phyloP scores from a whole-genome alignment of 2,888 invertebrate species.

The Netelia fuscicornis region DNA sequence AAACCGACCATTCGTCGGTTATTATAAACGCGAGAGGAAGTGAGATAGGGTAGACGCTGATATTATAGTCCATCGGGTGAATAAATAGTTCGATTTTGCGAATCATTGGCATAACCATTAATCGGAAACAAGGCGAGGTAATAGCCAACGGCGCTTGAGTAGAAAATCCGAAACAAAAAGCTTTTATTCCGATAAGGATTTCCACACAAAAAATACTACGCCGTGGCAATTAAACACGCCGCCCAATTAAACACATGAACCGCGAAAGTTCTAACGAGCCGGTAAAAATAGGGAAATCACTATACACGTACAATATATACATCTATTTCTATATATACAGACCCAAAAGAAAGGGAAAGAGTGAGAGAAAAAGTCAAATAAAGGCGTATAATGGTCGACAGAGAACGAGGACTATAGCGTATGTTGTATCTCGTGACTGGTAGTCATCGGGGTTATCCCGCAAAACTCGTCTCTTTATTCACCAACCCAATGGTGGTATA shows the following conservation, averaged over 20 bases:
- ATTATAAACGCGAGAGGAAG: slow-evolving; percentile 16
- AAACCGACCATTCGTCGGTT: slow-evolving; percentile 41
- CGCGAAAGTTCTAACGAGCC: slow-evolving; percentile 45
- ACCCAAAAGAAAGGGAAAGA: background rate
- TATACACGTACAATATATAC: background rate
- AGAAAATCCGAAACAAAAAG: slow-evolving; percentile 29
- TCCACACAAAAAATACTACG: slow-evolving; percentile 1
- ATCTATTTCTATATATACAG: background rate
- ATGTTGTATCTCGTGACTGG: slow-evolving; percentile 58
- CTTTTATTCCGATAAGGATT: slow-evolving; percentile 28
- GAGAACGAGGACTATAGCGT: slow-evolving; percentile 30
- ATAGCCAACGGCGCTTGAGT: slow-evolving; percentile 5
- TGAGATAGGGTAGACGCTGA: background rate
- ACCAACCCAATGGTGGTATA: slow-evolving; percentile 30
- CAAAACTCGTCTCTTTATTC: slow-evolving; percentile 58
- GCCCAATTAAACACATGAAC: slow-evolving; percentile 43
- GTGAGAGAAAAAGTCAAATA: slow-evolving; percentile 7
- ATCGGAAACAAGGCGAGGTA: slow-evolving; percentile 9
- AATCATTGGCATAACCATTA: slow-evolving; percentile 14
- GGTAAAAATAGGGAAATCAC: slow-evolving; percentile 21
- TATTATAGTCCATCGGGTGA: slow-evolving; percentile 30
- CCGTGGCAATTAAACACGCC: slow-evolving; percentile 5
- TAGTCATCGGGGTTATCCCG: slow-evolving; percentile 37
- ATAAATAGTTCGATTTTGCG: slow-evolving; percentile 30
- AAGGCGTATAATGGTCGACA: slow-evolving; percentile 44